phyloP scores from a whole-genome alignment of 2,797 vertebrate genomes.

The Ceyx erithaca region DNA sequence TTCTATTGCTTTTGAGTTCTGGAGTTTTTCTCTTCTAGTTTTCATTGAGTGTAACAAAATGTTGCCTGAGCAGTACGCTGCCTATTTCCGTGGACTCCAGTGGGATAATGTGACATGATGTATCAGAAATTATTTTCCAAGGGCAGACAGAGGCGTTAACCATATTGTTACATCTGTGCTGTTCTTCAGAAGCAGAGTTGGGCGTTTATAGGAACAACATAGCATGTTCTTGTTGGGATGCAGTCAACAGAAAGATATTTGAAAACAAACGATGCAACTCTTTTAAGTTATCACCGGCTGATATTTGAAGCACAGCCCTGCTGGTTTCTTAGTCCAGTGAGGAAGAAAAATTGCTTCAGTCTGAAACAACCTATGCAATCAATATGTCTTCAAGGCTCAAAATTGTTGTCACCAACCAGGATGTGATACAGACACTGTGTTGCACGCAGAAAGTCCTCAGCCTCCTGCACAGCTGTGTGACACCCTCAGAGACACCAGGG shows the following conservation, averaged over 20 bases:
- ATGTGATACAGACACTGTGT: not conserved
- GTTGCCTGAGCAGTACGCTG: not conserved
- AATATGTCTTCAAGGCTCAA: not conserved
- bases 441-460: not conserved
- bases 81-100: not conserved
- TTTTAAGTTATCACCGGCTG: not conserved
- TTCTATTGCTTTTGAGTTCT: not conserved
- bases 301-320: not conserved
- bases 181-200: constrained; percentile 9
- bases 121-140: not conserved
- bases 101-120: not conserved
- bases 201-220: not conserved
- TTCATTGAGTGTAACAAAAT: not conserved
- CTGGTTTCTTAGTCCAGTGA: not conserved
- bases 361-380: not conserved
- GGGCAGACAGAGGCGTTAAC: not conserved
- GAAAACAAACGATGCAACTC: constrained; percentile 14
- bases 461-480: not conserved
- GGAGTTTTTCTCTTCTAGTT: not conserved
- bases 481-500: not conserved
- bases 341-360: not conserved
- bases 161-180: not conserved
- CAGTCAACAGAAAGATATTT: constrained; percentile 17
- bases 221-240: not conserved
- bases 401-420: not conserved